These are phyloP conservation scores for Malachius bipustulatus DNA, from an alignment of 2,888 invertebrate species.

Conservation along the genomic window DNA sequence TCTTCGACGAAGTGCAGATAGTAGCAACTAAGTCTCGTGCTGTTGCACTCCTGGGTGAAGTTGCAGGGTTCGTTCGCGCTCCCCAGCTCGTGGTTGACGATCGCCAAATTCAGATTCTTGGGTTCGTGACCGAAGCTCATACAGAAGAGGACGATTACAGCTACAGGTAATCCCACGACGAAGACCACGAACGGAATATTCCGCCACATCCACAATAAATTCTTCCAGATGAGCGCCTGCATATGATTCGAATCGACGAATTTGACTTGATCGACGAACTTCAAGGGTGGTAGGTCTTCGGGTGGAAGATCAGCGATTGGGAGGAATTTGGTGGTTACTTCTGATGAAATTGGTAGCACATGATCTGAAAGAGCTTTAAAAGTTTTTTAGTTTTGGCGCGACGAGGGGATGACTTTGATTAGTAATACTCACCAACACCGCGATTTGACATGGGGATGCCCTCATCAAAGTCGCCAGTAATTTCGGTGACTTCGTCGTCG, in stretches of 20 bases:
- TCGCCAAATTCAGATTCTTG: constrained; percentile 58
- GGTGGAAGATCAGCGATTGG: constrained; percentile 54
- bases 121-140: constrained; percentile 83
- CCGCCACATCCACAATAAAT: constrained; percentile 74
- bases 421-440: constrained; percentile 36
- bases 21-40: constrained; percentile 57
- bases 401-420: too few relatives aligned
- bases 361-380: constrained; percentile 26
- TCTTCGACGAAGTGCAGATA: constrained; percentile 59
- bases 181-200: constrained; percentile 75
- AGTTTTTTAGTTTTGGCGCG: too few relatives aligned
- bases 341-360: constrained; percentile 48
- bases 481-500: constrained; percentile 60
- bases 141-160: constrained; percentile 80
- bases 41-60: constrained; percentile 27
- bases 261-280: constrained; percentile 43
- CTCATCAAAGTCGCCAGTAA: constrained; percentile 80
- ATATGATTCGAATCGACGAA: constrained; percentile 60
- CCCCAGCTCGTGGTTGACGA: constrained; percentile 66
- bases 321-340: constrained; percentile 31
- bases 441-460: constrained; percentile 69
- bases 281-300: constrained; percentile 45
- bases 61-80: constrained; percentile 27
- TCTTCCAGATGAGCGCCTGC: constrained; percentile 79
- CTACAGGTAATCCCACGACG: constrained; percentile 72